phyloP scores from a whole-genome alignment of 1,140 invertebrate species.

The Colletes gigas region DNA sequence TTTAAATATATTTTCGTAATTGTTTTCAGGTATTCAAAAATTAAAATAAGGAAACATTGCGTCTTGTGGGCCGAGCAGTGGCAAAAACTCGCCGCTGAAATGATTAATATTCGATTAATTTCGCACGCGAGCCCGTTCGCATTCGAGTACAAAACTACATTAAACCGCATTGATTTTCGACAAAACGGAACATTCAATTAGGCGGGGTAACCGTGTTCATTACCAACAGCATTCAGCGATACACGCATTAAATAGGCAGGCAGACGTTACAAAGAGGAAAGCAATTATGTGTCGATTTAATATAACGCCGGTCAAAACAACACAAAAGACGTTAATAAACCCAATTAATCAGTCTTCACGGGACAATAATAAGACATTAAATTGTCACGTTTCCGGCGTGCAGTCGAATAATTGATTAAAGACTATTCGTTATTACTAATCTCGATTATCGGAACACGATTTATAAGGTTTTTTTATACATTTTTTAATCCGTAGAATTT shows the following conservation, averaged over 20 bases:
- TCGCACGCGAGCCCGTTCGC: background rate
- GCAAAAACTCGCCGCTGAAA: no score
- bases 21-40: no score
- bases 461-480: background rate
- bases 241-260: constrained; percentile 4
- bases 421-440: background rate
- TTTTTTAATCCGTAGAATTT: no score
- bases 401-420: background rate
- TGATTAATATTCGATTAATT: background rate
- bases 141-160: constrained; percentile 6
- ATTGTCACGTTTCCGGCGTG: background rate
- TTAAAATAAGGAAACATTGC: no score
- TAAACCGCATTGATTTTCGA: constrained; percentile 23
- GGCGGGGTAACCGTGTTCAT: constrained; percentile 12
- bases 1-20: no score
- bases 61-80: no score
- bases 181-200: constrained; percentile 8
- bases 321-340: constrained; percentile 5
- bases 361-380: constrained; percentile 17
- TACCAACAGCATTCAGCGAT: constrained; percentile 2
- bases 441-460: constrained; percentile 28
- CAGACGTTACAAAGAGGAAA: background rate
- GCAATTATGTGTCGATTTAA: constrained; percentile 9
- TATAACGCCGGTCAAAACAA: background rate
- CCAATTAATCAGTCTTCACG: background rate